These are phyloP conservation scores for Pogonocichla stellata DNA, from an alignment of 2,113 vertebrate species.

Conservation along the genomic window DNA sequence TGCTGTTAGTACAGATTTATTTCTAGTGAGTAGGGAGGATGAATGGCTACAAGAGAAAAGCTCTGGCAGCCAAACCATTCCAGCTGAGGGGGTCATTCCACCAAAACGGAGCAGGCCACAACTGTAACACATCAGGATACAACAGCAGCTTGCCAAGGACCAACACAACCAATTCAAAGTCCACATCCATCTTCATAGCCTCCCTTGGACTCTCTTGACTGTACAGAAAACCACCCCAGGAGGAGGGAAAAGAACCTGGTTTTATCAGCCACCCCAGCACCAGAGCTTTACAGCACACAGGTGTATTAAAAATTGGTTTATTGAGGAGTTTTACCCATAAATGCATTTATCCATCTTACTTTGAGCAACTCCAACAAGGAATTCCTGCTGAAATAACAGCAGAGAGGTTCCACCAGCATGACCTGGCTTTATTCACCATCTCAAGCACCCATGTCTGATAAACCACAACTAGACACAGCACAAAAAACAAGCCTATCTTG, in stretches of 20 bases:
- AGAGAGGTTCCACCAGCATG: neutral
- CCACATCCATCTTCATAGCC: rapidly evolving
- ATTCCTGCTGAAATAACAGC: neutral
- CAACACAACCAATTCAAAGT: neutral
- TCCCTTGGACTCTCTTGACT: neutral
- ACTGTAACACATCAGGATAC: neutral
- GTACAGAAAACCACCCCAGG: neutral
- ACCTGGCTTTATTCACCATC: neutral
- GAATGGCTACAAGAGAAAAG: rapidly evolving
- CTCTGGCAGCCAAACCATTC: neutral
- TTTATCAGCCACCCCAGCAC: neutral
- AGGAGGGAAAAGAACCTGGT: neutral
- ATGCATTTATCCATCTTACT: no score
- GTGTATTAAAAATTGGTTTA: neutral
- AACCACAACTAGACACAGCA: neutral
- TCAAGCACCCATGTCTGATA: neutral
- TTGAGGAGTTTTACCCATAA: neutral
- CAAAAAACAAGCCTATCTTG: neutral
- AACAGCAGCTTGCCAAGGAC: neutral
- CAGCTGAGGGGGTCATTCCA: neutral
- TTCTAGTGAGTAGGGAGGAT: neutral
- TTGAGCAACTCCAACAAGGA: neutral
- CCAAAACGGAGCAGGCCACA: neutral
- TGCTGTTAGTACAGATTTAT: neutral
- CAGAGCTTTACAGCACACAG: neutral